These are phyloP conservation scores for Drosophila diplacantha DNA, from an alignment of 2,888 invertebrate genomes.

Conservation along the genomic window DNA sequence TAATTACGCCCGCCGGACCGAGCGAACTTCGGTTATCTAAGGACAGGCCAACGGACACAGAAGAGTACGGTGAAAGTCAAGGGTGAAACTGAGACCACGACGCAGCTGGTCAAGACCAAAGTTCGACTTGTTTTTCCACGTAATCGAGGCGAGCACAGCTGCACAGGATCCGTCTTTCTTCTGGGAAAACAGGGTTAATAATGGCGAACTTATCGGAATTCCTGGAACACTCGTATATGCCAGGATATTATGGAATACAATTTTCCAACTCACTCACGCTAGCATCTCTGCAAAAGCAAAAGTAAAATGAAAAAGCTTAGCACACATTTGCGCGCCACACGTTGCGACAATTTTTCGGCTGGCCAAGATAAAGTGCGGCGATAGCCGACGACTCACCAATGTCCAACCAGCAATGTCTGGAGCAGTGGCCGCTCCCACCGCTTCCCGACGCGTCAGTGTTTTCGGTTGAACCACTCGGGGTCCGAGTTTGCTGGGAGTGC, in stretches of 20 bases:
- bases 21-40: slow-evolving; percentile 19
- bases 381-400: slow-evolving; percentile 35
- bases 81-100: slow-evolving; percentile 8
- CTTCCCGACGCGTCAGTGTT: slow-evolving; percentile 1
- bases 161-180: not conserved
- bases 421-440: slow-evolving; percentile 42
- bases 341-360: slow-evolving; percentile 51
- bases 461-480: slow-evolving; percentile 37
- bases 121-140: slow-evolving; percentile 14
- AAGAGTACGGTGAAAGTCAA: slow-evolving; percentile 35
- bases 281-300: slow-evolving; percentile 29
- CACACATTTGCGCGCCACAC: slow-evolving; percentile 48
- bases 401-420: slow-evolving; percentile 17
- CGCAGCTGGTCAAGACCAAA: slow-evolving; percentile 16
- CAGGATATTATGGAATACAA: not conserved
- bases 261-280: slow-evolving; percentile 12
- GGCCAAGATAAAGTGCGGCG: slow-evolving; percentile 30
- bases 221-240: not conserved
- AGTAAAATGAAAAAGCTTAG: slow-evolving; percentile 38
- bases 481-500: slow-evolving; percentile 53
- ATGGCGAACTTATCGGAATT: not conserved
- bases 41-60: slow-evolving; percentile 40
- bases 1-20: slow-evolving; percentile 62
- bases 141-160: not conserved
- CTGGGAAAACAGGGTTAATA: not conserved